phyloP scores from a whole-genome alignment of 2,113 vertebrate species.

The human (Homo sapiens) region GRCh38 chr11:100702001-100702500 shows the following conservation, averaged over 20 bases:
- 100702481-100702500: neutral
- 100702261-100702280: neutral
- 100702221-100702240: neutral
- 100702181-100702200: neutral
- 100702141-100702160: too few species aligned
- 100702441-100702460: neutral
- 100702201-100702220: neutral
- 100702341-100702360: neutral
- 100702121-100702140: too few species aligned
- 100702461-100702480: neutral
- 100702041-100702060: too few species aligned
- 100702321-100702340: neutral
- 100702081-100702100: too few species aligned
- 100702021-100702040: too few species aligned
- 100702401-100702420: neutral
- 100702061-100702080: too few species aligned
- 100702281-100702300: neutral
- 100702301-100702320: neutral
- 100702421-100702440: neutral
- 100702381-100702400: neutral
- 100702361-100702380: neutral
- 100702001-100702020: too few species aligned
- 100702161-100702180: neutral
- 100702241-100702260: neutral
- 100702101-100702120: too few species aligned